A percentile compares a stretch with the other conserved stretches of the same genome.
These are phyloP conservation scores for Calypte anna DNA, from an alignment of 2,113 vertebrate genomes.

Conservation along the genomic window DNA sequence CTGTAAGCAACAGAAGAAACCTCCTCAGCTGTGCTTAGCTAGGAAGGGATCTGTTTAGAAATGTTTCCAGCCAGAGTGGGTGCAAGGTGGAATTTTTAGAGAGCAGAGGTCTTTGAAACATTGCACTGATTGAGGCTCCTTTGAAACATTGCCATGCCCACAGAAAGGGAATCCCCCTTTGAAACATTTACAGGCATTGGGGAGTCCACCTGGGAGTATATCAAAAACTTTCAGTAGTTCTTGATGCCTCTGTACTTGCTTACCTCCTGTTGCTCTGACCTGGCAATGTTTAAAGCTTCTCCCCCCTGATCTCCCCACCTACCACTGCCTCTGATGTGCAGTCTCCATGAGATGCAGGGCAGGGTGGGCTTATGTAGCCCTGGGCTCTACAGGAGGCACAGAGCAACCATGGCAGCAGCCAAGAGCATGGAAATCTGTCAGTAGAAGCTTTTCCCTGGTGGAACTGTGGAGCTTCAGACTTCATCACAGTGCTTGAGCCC, in stretches of 20 bases:
- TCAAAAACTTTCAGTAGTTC: conserved; percentile 49
- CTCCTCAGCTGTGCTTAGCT: not conserved
- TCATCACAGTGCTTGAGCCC: rapidly evolving
- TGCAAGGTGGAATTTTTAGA: not conserved
- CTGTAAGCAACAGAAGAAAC: conserved; percentile 3
- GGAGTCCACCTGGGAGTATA: conserved; percentile 43
- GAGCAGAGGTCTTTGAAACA: conserved; percentile 50
- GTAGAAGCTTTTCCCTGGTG: not conserved
- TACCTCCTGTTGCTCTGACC: conserved; percentile 49
- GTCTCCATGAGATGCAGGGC: not conserved
- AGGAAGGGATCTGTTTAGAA: conserved; percentile 54
- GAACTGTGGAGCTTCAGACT: not conserved
- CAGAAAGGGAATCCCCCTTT: conserved; percentile 47
- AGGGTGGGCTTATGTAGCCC: not conserved
- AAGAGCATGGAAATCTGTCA: not conserved
- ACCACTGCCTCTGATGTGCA: conserved; percentile 11
- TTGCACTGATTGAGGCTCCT: conserved; percentile 21
- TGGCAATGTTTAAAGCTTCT: conserved; percentile 33
- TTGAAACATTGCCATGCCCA: conserved; percentile 54
- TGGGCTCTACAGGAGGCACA: not conserved
- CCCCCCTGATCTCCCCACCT: not conserved
- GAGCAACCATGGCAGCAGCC: conserved; percentile 4
- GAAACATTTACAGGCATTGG: conserved; percentile 48
- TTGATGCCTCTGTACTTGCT: conserved; percentile 41
- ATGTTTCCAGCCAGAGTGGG: not conserved